phyloP scores from a whole-genome alignment of 2,113 vertebrate species.

The Phoenicopterus ruber region DNA sequence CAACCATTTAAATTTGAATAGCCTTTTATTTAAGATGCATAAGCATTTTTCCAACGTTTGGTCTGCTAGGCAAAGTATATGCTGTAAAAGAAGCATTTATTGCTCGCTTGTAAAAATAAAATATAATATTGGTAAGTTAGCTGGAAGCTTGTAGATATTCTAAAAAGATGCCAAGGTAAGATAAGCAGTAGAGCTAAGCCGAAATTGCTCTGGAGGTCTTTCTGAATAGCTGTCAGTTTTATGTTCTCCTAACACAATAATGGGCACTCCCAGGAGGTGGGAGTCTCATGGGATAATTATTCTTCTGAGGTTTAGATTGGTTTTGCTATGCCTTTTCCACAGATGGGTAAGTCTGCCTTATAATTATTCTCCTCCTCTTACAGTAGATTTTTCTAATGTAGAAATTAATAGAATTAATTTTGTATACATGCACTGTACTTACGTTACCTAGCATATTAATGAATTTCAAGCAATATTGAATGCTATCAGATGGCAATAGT shows the following conservation, averaged over 20 bases:
- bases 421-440: slow-evolving; percentile 43
- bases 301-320: slow-evolving; percentile 7
- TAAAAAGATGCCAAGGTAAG: not conserved
- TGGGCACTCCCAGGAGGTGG: slow-evolving; percentile 31
- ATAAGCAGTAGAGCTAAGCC: not conserved
- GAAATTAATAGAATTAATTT: slow-evolving; percentile 63
- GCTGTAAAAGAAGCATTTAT: slow-evolving; percentile 19
- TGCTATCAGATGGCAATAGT: slow-evolving; percentile 36
- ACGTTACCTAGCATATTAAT: slow-evolving; percentile 19
- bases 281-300: slow-evolving; percentile 13
- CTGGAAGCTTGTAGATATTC: not conserved
- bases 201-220: slow-evolving; percentile 29
- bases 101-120: not conserved
- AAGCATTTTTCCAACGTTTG: slow-evolving; percentile 28
- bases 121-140: not conserved
- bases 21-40: slow-evolving; percentile 32
- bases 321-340: not conserved
- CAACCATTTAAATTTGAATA: slow-evolving; percentile 15
- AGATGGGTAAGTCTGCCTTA: slow-evolving; percentile 7
- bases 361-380: slow-evolving; percentile 39
- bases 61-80: not conserved
- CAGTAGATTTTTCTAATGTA: slow-evolving; percentile 14
- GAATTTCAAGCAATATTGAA: slow-evolving; percentile 31
- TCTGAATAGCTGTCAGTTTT: slow-evolving; percentile 35
- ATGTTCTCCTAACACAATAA: slow-evolving; percentile 22